phyloP scores from a whole-genome alignment of 2,797 vertebrate species.

The Meriones psammophilus region DNA sequence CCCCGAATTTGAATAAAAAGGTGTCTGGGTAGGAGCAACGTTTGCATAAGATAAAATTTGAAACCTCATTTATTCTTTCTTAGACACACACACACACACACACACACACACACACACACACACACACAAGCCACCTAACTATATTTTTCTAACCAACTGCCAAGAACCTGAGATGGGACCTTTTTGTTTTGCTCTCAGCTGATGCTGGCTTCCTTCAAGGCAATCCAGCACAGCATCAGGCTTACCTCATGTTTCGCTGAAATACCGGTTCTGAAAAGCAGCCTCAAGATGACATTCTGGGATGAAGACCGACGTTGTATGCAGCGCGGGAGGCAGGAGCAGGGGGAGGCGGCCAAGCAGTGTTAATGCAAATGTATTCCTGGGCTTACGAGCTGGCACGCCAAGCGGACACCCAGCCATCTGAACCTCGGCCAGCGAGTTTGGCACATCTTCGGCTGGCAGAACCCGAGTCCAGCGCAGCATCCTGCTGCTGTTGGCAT shows the following conservation, averaged over 20 bases:
- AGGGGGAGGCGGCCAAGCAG: slow-evolving; percentile 72
- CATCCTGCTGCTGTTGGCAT: slow-evolving; percentile 90
- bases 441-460: slow-evolving; percentile 90
- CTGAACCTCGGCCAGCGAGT: slow-evolving; percentile 89
- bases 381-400: slow-evolving; percentile 87
- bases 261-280: slow-evolving; percentile 74
- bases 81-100: not conserved
- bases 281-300: slow-evolving; percentile 78
- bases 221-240: slow-evolving; percentile 74
- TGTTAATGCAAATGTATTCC: slow-evolving; percentile 88
- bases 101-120: not conserved
- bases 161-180: slow-evolving; percentile 74
- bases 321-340: not conserved
- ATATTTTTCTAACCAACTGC: slow-evolving; percentile 78
- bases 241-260: slow-evolving; percentile 78
- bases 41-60: slow-evolving; percentile 86
- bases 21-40: slow-evolving; percentile 81
- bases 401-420: slow-evolving; percentile 89
- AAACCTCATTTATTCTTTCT: slow-evolving; percentile 71
- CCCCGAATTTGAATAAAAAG: slow-evolving; percentile 78
- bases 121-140: slow-evolving; percentile 67
- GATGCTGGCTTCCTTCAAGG: slow-evolving; percentile 75
- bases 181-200: slow-evolving; percentile 77
- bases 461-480: slow-evolving; percentile 85
- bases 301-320: slow-evolving; percentile 20